These are phyloP conservation scores for Cheilosia soror DNA, from an alignment of 2,888 invertebrate species.

Conservation along the genomic window DNA sequence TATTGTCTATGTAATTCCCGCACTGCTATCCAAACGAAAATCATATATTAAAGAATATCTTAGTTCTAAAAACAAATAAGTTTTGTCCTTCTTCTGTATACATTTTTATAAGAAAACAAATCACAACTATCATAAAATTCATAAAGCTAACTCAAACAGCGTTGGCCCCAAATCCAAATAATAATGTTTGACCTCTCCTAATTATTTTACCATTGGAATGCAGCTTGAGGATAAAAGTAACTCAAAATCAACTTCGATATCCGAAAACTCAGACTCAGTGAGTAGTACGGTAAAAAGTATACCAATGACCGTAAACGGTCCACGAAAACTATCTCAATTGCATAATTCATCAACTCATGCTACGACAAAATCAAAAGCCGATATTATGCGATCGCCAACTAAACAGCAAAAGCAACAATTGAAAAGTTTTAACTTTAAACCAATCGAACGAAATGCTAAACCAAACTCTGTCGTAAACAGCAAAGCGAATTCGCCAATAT, in stretches of 20 bases:
- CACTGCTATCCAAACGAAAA: neutral
- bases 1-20: no score
- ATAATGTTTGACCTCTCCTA: constrained; percentile 53
- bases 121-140: neutral
- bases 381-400: constrained; percentile 40
- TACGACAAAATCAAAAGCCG: constrained; percentile 50
- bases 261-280: constrained; percentile 67
- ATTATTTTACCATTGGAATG: constrained; percentile 56
- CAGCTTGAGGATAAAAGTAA: constrained; percentile 69
- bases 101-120: neutral
- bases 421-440: constrained; percentile 41
- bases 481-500: constrained; percentile 16
- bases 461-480: neutral
- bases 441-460: constrained; percentile 44
- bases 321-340: constrained; percentile 33
- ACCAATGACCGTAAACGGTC: constrained; percentile 22
- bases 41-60: neutral
- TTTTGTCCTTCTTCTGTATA: constrained; percentile 34
- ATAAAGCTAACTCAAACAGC: constrained; percentile 27
- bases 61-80: neutral
- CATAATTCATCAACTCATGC: constrained; percentile 40
- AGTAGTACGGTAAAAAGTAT: constrained; percentile 53
- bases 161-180: constrained; percentile 39
- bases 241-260: constrained; percentile 62
- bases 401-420: constrained; percentile 50